Base-by-base conservation (phyloP, 2,797 vertebrate species). In the Heteromormyrus szaboi region DNA sequence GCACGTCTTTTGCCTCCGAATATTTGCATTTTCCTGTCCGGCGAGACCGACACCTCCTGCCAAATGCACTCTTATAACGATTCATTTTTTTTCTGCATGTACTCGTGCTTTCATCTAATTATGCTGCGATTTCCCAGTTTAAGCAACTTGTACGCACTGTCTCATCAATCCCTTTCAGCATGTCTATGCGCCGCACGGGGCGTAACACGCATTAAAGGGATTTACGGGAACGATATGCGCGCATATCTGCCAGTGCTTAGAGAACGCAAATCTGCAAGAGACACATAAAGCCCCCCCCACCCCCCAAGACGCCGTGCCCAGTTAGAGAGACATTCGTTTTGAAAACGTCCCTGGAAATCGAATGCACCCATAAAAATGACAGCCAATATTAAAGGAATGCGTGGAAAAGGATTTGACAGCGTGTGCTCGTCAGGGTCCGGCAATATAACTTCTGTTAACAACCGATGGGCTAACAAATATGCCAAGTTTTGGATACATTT, bases 361-460 rank as follows among this genome's bases (percentile, higher is more conserved):
- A 84, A 91, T 88, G 48, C 65, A 88, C 86, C 90, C 53, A 85
- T 90, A 81, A 92, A 92, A 91, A 88, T 4, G 84, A 92, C 91
- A 91, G 76, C 72, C n/a, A 89, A 86, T 89, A 89, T 90, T 85
- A 89, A 88, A 93, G 90, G 90, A 92, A 90, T 91, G 86, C 56
- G 11, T n/a, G 6, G 59, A 91, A 59, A 14, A 11, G 89, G 90
- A 88, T 44, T 87, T 88, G 83, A 88, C 54, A 68, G 72, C 46
- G 65, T 86, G 46, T 56, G 37, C 37, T 79, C 17, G 72, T 44
- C 72, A 8, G 72, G 37, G 72, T 79, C 37, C 37, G 37, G 72
- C 33, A 79, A 44, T 44, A 79, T 44, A 44, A 79, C 33, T 44
- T 79, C 25, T 54, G 81, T 85, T 48, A 25, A 51, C 81, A 86